These are phyloP conservation scores for Hylomyscus alleni DNA, from an alignment of 2,797 vertebrate genomes.

Conservation along the genomic window DNA sequence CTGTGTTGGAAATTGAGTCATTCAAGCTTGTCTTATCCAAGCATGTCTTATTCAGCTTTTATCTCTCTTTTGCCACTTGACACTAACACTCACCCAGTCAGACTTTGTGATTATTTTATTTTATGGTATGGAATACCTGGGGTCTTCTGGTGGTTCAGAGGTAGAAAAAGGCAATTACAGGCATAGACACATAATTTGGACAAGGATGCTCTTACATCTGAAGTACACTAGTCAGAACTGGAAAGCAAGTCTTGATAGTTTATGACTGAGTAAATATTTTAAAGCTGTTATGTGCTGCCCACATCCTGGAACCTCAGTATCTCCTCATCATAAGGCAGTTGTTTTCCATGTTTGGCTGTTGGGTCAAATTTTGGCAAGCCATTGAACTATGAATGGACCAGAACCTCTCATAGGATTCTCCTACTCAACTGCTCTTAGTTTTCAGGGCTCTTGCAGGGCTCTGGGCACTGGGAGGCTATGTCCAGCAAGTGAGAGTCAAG, in stretches of 20 bases:
- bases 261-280: neutral
- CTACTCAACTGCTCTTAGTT: neutral
- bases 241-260: neutral
- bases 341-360: neutral
- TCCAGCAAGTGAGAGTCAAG: slow-evolving; percentile 40
- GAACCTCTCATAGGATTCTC: neutral
- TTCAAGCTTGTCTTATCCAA: neutral
- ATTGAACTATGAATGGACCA: neutral
- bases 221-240: neutral
- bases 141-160: neutral
- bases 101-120: slow-evolving; percentile 31
- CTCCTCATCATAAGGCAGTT: neutral
- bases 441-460: neutral
- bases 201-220: neutral
- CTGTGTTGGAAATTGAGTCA: neutral
- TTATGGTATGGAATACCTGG: neutral
- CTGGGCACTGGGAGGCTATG: neutral
- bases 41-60: neutral
- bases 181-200: neutral
- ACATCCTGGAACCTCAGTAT: neutral
- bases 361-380: neutral
- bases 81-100: neutral
- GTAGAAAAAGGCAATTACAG: slow-evolving; percentile 34
- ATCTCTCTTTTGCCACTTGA: neutral
- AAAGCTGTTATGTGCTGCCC: neutral